Conservation (phyloP, 2,797 vertebrate species). For the Glyptemys insculpta region DNA sequence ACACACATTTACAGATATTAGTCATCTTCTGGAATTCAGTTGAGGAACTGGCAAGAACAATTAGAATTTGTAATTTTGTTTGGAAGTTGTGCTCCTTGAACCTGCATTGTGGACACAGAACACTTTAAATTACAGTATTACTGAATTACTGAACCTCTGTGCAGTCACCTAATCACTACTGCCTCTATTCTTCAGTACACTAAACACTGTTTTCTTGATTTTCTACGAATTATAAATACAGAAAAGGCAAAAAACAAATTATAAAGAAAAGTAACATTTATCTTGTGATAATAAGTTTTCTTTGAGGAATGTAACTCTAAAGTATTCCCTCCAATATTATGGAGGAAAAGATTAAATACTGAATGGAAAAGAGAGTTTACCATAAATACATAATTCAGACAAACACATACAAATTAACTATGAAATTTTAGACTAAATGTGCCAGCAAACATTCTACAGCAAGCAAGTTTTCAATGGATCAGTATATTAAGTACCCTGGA, state of each 20-base stretch:
- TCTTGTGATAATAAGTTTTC: accelerated
- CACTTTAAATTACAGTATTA: background rate
- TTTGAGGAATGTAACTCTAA: background rate
- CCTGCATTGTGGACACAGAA: background rate
- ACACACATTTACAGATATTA: background rate
- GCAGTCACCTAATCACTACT: background rate
- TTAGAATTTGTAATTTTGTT: background rate
- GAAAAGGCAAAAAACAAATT: background rate
- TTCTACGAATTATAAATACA: background rate
- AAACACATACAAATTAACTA: background rate
- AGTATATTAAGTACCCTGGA: background rate
- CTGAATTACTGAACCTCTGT: background rate
- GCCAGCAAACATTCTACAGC: background rate
- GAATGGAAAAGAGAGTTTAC: background rate
- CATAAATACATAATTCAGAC: background rate
- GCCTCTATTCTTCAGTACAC: background rate
- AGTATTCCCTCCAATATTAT: background rate
- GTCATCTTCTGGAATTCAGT: background rate
- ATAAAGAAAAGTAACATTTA: background rate
- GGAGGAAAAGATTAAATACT: background rate
- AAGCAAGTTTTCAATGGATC: background rate
- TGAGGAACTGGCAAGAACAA: background rate
- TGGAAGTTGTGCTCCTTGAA: background rate
- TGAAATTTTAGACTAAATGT: background rate
- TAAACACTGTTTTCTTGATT: background rate